Percentiles rank a stretch among this genome's conserved stretches.
Evolutionary conservation across 2,888 invertebrate genomes (phyloP).

Genomic region (Blomia tropicalis): DNA sequence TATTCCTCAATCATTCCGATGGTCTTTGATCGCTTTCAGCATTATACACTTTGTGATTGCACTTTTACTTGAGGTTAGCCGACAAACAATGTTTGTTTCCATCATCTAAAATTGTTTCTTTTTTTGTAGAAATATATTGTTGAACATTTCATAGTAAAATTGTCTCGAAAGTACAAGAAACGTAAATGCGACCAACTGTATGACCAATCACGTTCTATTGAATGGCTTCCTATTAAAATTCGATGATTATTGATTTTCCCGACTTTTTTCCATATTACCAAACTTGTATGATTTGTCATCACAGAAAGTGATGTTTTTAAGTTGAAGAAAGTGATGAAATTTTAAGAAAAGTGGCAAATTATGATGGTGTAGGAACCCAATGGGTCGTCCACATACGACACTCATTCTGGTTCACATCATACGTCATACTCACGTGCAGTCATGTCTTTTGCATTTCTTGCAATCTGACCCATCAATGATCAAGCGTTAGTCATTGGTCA

Average conservation of each 20-base stretch:
- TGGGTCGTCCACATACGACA: too few relatives aligned
- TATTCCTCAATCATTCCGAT: not conserved
- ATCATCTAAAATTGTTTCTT: not conserved
- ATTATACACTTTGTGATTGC: not conserved
- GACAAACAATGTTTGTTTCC: not conserved
- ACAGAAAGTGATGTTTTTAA: too few relatives aligned
- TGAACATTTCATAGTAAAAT: not conserved
- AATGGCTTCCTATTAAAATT: not conserved
- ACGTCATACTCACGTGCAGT: too few relatives aligned
- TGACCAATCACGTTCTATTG: not conserved
- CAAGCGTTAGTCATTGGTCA: too few relatives aligned
- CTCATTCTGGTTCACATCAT: too few relatives aligned
- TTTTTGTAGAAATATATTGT: conserved; percentile 6
- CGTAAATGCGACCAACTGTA: not conserved
- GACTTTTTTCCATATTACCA: not conserved
- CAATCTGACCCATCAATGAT: too few relatives aligned
- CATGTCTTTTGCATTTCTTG: too few relatives aligned
- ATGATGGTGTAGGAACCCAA: too few relatives aligned
- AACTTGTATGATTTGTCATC: not conserved
- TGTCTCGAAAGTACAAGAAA: not conserved
- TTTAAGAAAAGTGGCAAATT: too few relatives aligned
- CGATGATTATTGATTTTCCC: not conserved
- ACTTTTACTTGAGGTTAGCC: not conserved
- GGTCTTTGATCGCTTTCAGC: not conserved
- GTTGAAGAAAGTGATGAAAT: not conserved